Evolutionary conservation across 2,888 invertebrate genomes (phyloP), one percentile per base, ranked within the genome.

Genomic region (Sminthurinus aureus): DNA sequence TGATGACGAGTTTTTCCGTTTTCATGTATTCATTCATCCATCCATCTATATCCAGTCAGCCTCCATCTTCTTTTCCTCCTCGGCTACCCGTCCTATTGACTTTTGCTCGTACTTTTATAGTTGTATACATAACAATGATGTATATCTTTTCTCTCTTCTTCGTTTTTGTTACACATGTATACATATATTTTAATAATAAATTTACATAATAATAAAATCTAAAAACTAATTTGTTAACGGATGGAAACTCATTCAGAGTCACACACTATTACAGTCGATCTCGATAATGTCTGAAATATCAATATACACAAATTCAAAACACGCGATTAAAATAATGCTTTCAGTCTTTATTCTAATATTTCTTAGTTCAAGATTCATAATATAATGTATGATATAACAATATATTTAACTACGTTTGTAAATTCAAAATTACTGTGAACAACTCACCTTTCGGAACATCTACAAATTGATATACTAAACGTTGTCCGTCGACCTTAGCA

Each of bases 401-500:
- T 38, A 38, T 38, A 1, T 38, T 4, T 38, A 38, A 38, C 38
- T 38, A 38, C 3, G 38, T 38, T 38, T 38, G 38, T 38, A 38
- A 4, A 38, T 38, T 38, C 38, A 6, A 38, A 6, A 38, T 38
- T 38, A 38, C 38, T 38, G 38, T 38, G 38, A 38, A 38, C 38
- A 38, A 38, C 38, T 38, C 38, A 38, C 38, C 38, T 93, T 98
- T 98, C 90, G 99, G 99, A 90, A 99, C 98, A 91, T 99, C 98
- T 87, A 99, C 98, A 92, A 99, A 99, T 92, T 99, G 98, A 92
- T 99, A 99, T 85, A 99, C 99, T 89, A 99, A 93, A 88, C 99
- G 93, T 92, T 99, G 99, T 26, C 99, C 99, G 92, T 99, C 99
- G 85, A 99, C 99, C 92, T 99, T 99, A 89, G 99, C 99, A 89